Percentiles rank a stretch among this genome's conserved stretches.
phyloP scores from a whole-genome alignment of 2,888 invertebrate genomes.

The Drosophila lacicola region DNA sequence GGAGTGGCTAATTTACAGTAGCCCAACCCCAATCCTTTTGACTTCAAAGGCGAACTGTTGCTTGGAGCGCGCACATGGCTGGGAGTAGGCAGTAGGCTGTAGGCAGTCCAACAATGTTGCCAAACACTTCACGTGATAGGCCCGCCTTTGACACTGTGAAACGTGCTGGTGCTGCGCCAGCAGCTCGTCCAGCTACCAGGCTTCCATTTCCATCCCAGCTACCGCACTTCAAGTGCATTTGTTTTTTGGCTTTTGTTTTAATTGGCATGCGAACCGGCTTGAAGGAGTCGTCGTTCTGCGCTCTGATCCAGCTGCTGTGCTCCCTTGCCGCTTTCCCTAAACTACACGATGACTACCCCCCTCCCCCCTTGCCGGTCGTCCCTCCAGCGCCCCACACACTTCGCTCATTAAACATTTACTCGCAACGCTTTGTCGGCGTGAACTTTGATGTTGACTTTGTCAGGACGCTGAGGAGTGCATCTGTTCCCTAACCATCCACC shows the following conservation, averaged over 20 bases:
- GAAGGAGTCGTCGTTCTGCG: conserved; percentile 53
- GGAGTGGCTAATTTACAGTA: conserved; percentile 72
- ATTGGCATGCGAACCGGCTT: conserved; percentile 72
- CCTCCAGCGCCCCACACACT: conserved; percentile 12
- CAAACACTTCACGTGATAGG: conserved; percentile 72
- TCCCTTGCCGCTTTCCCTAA: conserved; percentile 24
- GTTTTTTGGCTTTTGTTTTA: conserved; percentile 81
- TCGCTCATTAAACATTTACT: conserved; percentile 81
- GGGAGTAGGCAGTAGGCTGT: background rate
- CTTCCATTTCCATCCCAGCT: conserved; percentile 2
- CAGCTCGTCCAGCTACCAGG: conserved; percentile 6
- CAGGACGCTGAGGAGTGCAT: conserved; percentile 32
- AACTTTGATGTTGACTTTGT: conserved; percentile 81
- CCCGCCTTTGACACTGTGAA: conserved; percentile 77
- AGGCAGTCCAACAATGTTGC: conserved; percentile 54
- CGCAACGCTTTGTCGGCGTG: conserved; percentile 80
- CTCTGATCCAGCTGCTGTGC: conserved; percentile 31
- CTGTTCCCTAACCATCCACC: background rate
- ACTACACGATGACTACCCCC: conserved; percentile 21
- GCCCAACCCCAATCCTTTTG: conserved; percentile 58
- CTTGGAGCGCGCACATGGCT: conserved; percentile 57
- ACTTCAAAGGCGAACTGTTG: conserved; percentile 80
- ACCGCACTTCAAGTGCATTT: conserved; percentile 68
- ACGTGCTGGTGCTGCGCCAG: conserved; percentile 39
- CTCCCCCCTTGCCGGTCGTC: background rate